These are phyloP conservation scores for Aphaenogaster floridana DNA, from an alignment of 1,140 invertebrate species.

Conservation along the genomic window DNA sequence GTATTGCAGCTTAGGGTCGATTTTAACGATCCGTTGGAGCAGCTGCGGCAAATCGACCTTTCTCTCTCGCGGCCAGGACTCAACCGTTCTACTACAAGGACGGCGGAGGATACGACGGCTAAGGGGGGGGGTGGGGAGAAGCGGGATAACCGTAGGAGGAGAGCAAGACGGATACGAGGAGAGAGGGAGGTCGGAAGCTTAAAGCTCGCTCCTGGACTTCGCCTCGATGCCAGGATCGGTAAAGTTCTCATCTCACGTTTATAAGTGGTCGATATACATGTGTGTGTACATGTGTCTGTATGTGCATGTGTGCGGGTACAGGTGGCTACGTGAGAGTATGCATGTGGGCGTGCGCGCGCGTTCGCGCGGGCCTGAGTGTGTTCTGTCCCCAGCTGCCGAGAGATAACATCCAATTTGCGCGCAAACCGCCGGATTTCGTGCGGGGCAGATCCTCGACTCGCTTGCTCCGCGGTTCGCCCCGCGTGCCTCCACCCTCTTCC, in stretches of 20 bases:
- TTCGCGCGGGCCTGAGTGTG: constrained; percentile 49
- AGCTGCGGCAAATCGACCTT: constrained; percentile 60
- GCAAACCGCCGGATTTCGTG: constrained; percentile 83
- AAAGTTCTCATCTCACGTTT: constrained; percentile 79
- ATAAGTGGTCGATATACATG: constrained; percentile 63
- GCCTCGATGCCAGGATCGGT: constrained; percentile 73
- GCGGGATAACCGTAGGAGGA: not conserved
- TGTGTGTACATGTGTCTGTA: not conserved
- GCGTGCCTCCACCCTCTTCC: too few species aligned
- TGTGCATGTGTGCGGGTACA: not conserved
- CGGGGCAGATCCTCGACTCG: constrained; percentile 72
- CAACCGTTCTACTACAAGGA: constrained; percentile 49
- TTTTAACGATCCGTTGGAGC: constrained; percentile 58
- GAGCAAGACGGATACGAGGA: constrained; percentile 11
- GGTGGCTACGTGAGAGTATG: not conserved
- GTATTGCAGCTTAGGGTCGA: constrained; percentile 36
- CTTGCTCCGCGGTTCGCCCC: constrained; percentile 53
- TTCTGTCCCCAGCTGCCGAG: constrained; percentile 83
- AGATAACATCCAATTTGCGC: constrained; percentile 86
- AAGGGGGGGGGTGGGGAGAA: not conserved
- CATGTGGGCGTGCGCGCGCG: constrained; percentile 69
- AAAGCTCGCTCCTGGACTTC: constrained; percentile 76
- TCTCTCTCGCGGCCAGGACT: constrained; percentile 46
- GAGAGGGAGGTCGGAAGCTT: constrained; percentile 73
- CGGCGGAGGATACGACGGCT: not conserved